Evolutionary conservation across 2,113 vertebrate species (phyloP).

Genomic region (Cephalophus harveyi): DNA sequence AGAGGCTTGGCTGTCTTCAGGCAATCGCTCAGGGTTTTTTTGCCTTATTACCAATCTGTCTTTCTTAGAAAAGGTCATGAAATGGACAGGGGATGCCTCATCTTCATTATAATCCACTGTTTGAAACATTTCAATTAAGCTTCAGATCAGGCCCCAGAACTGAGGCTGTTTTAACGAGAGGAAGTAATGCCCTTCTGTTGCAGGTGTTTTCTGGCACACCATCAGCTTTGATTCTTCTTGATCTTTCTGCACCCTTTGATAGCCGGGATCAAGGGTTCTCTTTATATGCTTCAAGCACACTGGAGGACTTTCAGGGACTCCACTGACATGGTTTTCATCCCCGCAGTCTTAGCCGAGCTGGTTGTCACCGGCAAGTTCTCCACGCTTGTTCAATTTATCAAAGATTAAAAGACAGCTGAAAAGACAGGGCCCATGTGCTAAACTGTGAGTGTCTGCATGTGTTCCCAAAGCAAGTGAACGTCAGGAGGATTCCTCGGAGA

Average conservation of each 20-base stretch:
- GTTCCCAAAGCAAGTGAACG: conserved; percentile 74
- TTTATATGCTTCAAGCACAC: conserved; percentile 80
- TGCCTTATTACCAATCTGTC: conserved; percentile 79
- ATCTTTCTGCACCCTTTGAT: conserved; percentile 87
- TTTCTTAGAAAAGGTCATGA: conserved; percentile 81
- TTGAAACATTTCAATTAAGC: conserved; percentile 87
- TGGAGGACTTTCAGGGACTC: conserved; percentile 80
- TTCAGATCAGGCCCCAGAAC: conserved; percentile 83
- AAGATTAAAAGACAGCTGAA: conserved; percentile 84
- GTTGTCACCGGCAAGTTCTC: conserved; percentile 82
- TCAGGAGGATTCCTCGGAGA: conserved; percentile 66
- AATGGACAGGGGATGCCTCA: conserved; percentile 82
- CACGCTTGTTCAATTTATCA: conserved; percentile 82
- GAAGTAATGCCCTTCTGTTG: conserved; percentile 84
- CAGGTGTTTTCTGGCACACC: conserved; percentile 84
- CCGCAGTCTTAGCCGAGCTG: conserved; percentile 73
- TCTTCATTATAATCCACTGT: conserved; percentile 84
- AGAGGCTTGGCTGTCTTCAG: conserved; percentile 75
- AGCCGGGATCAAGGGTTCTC: conserved; percentile 85
- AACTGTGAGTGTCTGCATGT: conserved; percentile 70
- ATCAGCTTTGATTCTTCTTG: conserved; percentile 88
- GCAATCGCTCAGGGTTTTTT: conserved; percentile 77
- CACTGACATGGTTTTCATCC: conserved; percentile 81
- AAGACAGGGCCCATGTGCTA: conserved; percentile 70
- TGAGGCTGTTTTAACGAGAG: conserved; percentile 83